phyloP scores from a whole-genome alignment of 2,888 invertebrate genomes.

The Drosophila multiciliata region DNA sequence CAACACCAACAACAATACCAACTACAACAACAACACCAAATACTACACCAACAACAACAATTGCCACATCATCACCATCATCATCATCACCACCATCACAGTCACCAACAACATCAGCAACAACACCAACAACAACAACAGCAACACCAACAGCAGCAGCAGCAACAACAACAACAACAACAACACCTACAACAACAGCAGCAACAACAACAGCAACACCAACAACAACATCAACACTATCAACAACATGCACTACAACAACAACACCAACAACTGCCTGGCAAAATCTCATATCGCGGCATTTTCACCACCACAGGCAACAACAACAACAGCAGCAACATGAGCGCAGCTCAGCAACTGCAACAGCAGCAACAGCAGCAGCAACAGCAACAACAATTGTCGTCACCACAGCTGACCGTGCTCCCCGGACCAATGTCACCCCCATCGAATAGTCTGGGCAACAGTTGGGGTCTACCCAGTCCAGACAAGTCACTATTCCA shows the following conservation, averaged over 20 bases:
- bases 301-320: conserved; percentile 90
- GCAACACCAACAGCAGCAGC: conserved; percentile 76
- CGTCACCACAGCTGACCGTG: conserved; percentile 84
- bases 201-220: conserved; percentile 81
- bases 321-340: conserved; percentile 84
- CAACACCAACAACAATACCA: conserved; percentile 73
- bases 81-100: conserved; percentile 64
- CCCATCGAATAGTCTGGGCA: conserved; percentile 87
- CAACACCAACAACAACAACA: conserved; percentile 76
- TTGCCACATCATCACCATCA: conserved; percentile 62
- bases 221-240: conserved; percentile 77
- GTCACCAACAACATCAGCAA: conserved; percentile 68
- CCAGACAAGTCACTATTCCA: conserved; percentile 88
- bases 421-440: conserved; percentile 86
- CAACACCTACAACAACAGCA: conserved; percentile 82
- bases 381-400: conserved; percentile 79
- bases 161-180: conserved; percentile 77
- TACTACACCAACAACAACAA: conserved; percentile 81
- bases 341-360: conserved; percentile 70
- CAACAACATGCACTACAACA: conserved; percentile 80
- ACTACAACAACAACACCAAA: conserved; percentile 83
- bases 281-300: conserved; percentile 88
- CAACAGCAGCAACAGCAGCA: conserved; percentile 56
- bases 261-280: conserved; percentile 84
- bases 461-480: conserved; percentile 90